phyloP scores from a whole-genome alignment of 2,113 vertebrate genomes.

The Bettongia penicillata region DNA sequence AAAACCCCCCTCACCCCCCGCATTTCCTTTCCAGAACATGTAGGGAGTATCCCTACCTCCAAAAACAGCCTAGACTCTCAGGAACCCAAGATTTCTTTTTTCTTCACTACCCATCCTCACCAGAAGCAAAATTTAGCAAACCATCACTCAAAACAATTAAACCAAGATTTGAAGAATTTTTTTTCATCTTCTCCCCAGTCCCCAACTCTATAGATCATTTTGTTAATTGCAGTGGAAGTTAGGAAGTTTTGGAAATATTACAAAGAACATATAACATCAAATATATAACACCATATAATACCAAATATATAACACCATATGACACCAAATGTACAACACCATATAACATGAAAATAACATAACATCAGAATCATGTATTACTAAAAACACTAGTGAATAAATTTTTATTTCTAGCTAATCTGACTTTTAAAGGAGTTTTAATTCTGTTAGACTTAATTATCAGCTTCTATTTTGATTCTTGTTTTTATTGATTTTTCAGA shows the following conservation, averaged over 20 bases:
- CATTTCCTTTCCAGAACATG: conserved; percentile 6
- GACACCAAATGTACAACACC: too few relatives aligned
- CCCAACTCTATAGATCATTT: neutral
- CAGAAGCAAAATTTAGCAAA: conserved; percentile 16
- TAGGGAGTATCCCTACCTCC: neutral
- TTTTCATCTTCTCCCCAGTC: neutral
- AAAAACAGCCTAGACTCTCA: neutral
- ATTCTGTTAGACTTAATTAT: neutral
- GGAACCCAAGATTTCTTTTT: neutral
- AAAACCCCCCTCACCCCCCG: neutral
- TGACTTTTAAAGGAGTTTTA: conserved; percentile 27
- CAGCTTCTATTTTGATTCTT: conserved; percentile 31
- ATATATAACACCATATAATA: too few relatives aligned
- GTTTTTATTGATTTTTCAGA: neutral
- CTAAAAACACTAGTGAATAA: conserved; percentile 9
- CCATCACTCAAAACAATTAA: conserved; percentile 30
- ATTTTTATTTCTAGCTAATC: conserved; percentile 24
- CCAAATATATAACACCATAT: too few relatives aligned
- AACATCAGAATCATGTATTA: neutral
- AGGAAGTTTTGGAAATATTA: neutral
- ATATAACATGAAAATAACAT: too few relatives aligned
- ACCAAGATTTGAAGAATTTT: neutral
- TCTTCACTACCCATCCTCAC: neutral
- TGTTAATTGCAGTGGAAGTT: conserved; percentile 28
- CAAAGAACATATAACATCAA: conserved; percentile 2